Base-by-base conservation (phyloP, 92 coral and sea anemone species). In the Heteractis magnifica region DNA sequence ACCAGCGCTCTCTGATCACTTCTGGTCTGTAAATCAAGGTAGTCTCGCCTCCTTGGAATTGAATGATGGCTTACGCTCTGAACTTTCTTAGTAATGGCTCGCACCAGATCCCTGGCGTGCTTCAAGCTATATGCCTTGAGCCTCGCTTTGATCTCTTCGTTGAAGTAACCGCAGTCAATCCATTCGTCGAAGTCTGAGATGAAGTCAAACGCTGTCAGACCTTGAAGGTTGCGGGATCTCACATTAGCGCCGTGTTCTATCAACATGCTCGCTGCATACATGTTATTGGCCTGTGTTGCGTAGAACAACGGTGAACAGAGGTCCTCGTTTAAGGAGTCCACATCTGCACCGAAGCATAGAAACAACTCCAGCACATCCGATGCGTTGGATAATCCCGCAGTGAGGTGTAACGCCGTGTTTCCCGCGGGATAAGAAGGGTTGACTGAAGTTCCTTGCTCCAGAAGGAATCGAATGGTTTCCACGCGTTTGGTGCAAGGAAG, bases 161-260 rank as follows among this genome's bases (percentile, higher is more conserved):
- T 91, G 77, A 96, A 96, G 76, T 92, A 91, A 21, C 97, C 95
- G 52, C 98, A 94, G 80, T 92, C 94, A 64, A 96, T 89, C 99
- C 99, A 96, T 87, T 96, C 99, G 59, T 96, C 99, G 71, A 94
- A 96, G 81, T 96, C 98, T 23, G 97, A 81, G 77, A 96, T 93
- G 77, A 96, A 96, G 80, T 96, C 99, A 78, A 94, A 92, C 13
- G 99, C 99, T 4, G 99, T 75, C 6, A 81, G 84, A 6, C 84
- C 99, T 86, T 94, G 99, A 34, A 80, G 75, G 70, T 94, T 94
- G 74, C 94, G 91, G 10, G 92, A 60, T 51, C 95, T 81, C 8
- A 94, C 92, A 75, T 92, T 94, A n/a, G 98, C 94, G 87, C 97
- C 97, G 60, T 94, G 95, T 48, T 76, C 79, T 51, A 96, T 87